phyloP scores from a whole-genome alignment of 2,113 vertebrate species.

The Epinephelus lanceolatus region DNA sequence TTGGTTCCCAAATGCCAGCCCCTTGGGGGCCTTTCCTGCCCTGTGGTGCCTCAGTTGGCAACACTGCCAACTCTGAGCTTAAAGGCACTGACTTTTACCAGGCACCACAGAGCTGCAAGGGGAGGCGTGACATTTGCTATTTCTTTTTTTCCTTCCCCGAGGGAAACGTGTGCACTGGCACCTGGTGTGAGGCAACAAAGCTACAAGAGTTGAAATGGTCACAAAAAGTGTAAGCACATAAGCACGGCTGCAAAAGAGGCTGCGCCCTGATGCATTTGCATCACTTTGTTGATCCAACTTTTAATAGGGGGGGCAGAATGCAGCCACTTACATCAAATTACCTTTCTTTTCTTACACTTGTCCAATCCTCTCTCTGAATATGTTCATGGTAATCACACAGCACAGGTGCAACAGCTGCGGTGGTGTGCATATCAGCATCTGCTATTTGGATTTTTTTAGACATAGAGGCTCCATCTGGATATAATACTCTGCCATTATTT shows the following conservation, averaged over 20 bases:
- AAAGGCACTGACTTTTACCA: constrained; percentile 78
- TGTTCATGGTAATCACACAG: neutral
- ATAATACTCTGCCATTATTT: constrained; percentile 26
- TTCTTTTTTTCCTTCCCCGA: constrained; percentile 45
- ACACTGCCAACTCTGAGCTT: constrained; percentile 67
- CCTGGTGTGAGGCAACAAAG: constrained; percentile 25
- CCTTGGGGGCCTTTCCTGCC: constrained; percentile 76
- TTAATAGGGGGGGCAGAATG: neutral
- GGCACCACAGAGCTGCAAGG: constrained; percentile 62
- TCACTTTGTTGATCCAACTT: neutral
- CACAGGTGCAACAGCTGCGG: constrained; percentile 22
- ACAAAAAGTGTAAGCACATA: neutral
- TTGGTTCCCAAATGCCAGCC: constrained; percentile 77
- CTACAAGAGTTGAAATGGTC: neutral
- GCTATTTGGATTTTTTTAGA: neutral
- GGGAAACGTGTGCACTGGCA: constrained; percentile 24
- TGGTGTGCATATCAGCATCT: constrained; percentile 11
- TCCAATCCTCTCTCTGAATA: neutral
- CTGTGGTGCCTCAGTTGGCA: constrained; percentile 73
- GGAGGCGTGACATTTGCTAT: constrained; percentile 73
- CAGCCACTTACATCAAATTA: neutral
- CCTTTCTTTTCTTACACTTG: neutral
- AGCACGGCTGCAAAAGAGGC: constrained; percentile 6
- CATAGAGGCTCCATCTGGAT: constrained; percentile 34
- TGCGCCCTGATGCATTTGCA: neutral